phyloP scores from a whole-genome alignment of 1,140 invertebrate species.

The Drosophila bocki region DNA sequence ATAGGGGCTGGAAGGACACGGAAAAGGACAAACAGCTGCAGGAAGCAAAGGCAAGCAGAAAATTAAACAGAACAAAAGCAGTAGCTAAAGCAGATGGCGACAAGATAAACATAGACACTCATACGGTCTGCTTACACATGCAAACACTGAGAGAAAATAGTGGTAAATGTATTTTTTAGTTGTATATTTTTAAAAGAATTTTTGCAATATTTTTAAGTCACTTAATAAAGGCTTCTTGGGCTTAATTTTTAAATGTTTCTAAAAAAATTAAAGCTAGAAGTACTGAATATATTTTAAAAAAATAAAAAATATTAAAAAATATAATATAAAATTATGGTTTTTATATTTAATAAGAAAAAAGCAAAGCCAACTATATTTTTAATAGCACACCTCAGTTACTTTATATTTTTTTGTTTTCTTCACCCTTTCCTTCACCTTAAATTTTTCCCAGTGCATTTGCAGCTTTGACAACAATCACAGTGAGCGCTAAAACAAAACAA shows the following conservation, averaged over 20 bases:
- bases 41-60: constrained; percentile 70
- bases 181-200: neutral
- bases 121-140: constrained; percentile 24
- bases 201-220: neutral
- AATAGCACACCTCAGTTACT: too few relatives aligned
- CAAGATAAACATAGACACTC: constrained; percentile 59
- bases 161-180: too few relatives aligned
- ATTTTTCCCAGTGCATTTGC: neutral
- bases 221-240: neutral
- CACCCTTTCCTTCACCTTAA: neutral
- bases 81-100: constrained; percentile 67
- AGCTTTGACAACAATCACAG: constrained; percentile 63
- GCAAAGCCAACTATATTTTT: too few relatives aligned
- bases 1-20: neutral
- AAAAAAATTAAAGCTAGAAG: too few relatives aligned
- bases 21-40: constrained; percentile 63
- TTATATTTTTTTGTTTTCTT: neutral
- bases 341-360: too few relatives aligned
- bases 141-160: neutral
- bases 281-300: too few relatives aligned
- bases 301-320: too few relatives aligned
- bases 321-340: too few relatives aligned
- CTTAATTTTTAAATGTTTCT: too few relatives aligned
- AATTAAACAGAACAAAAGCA: constrained; percentile 79
- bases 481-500: constrained; percentile 68